A percentile compares a stretch with the other conserved stretches of the same genome.
These are phyloP conservation scores for Diarsia dahlii DNA, from an alignment of 2,888 invertebrate genomes.

Conservation along the genomic window DNA sequence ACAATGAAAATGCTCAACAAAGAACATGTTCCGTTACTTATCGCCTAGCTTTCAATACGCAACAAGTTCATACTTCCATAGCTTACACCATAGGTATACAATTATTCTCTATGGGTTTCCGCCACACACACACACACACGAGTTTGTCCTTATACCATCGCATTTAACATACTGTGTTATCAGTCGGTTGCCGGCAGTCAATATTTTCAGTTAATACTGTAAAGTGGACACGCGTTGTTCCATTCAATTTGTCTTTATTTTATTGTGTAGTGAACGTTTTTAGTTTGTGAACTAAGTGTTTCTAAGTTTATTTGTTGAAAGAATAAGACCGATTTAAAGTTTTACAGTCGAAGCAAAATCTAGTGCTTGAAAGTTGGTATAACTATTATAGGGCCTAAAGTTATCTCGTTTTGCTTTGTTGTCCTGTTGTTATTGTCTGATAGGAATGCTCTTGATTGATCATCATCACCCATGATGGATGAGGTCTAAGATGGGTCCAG, in stretches of 20 bases:
- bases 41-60: slow-evolving; percentile 64
- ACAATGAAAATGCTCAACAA: not conserved
- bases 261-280: slow-evolving; percentile 42
- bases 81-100: slow-evolving; percentile 60
- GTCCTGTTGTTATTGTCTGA: slow-evolving; percentile 16
- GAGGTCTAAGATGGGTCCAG: not conserved
- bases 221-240: slow-evolving; percentile 58
- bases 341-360: not conserved
- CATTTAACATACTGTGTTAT: slow-evolving; percentile 81
- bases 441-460: not conserved
- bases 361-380: not conserved
- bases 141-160: slow-evolving; percentile 67
- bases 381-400: not conserved
- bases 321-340: not conserved
- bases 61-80: slow-evolving; percentile 65
- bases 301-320: not conserved
- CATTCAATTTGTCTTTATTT: slow-evolving; percentile 27
- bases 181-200: slow-evolving; percentile 79
- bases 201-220: slow-evolving; percentile 75
- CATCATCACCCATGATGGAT: not conserved
- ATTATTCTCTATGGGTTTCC: slow-evolving; percentile 76
- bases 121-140: slow-evolving; percentile 67
- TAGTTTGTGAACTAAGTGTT: slow-evolving; percentile 19
- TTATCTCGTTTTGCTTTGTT: slow-evolving; percentile 28
- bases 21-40: slow-evolving; percentile 36